Evolutionary conservation across 1,140 invertebrate species (phyloP), one percentile per base, ranked within the genome.

Genomic region (Drosophila pachea): DNA sequence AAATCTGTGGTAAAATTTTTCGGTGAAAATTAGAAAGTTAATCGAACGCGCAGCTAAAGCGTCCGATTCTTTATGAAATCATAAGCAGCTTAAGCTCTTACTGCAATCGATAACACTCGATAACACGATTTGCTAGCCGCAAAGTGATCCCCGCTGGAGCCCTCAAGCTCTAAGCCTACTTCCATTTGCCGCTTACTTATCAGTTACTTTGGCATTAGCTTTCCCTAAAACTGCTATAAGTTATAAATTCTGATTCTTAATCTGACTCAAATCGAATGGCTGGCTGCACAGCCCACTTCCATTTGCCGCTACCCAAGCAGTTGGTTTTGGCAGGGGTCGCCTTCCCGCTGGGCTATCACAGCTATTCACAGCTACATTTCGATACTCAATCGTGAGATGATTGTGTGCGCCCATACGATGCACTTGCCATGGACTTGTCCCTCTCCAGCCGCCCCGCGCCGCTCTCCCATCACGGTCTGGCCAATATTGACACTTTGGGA

Each of bases 401-500:
- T 14, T 14, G 52, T 62, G 48, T 32, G 58, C 45, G 31, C 35
- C 14, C 49, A 42, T 61, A 8, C 59, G 43, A 42, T 43, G 70
- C 76, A 78, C 66, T 74, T 52, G 75, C 56, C 40, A 22, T 72
- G 50, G 69, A 64, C 54, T 67, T 54, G 56, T 43, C 48, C 22
- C 49, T 40, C 12, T 12, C 40, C 22, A 5, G 6, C 12, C 8
- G 4, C 47, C n/a, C n/a, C 29, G 7, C 31, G 11, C n/a, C 4
- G 5, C 45, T 5, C 22, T n/a, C 22, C 29, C 22, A 6, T 0
- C 5, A 6, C 5, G 29, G 61, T 62, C 54, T 72, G 63, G 48
- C 29, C 59, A 45, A 36, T 84, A 68, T 84, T 78, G 79, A 83
- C 78, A 78, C 65, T 59, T 67, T 78, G 79, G 55, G 78, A 83